These are phyloP conservation scores for Neodiprion lecontei DNA, from an alignment of 1,140 invertebrate genomes.

Conservation along the genomic window DNA sequence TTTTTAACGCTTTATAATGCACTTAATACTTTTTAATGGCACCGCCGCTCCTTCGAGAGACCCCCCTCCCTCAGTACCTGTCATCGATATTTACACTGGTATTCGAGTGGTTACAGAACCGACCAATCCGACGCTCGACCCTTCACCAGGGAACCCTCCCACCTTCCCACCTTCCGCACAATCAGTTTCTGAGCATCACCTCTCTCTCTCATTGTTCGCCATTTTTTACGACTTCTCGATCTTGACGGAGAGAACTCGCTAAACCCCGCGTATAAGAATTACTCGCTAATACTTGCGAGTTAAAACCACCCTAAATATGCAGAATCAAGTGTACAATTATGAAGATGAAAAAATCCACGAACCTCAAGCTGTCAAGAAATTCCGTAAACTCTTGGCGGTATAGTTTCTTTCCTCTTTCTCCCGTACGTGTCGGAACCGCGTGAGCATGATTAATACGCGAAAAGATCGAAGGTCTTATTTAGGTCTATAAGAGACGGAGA, in stretches of 20 bases:
- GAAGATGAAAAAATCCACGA: too few relatives aligned
- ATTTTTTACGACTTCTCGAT: not conserved
- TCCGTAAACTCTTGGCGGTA: too few relatives aligned
- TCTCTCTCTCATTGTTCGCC: not conserved
- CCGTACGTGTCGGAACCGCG: too few relatives aligned
- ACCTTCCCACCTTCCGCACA: not conserved
- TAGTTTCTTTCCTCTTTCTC: too few relatives aligned
- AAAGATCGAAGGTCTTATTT: too few relatives aligned
- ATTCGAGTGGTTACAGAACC: not conserved
- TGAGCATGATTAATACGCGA: too few relatives aligned
- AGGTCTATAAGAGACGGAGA: too few relatives aligned
- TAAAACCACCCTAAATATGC: not conserved
- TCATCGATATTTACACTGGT: constrained; percentile 5
- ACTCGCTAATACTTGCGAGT: not conserved
- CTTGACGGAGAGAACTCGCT: not conserved
- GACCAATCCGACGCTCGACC: not conserved
- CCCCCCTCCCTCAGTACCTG: not conserved
- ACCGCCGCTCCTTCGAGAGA: not conserved
- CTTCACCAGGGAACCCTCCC: not conserved
- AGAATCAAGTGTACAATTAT: not conserved
- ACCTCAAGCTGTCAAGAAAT: too few relatives aligned
- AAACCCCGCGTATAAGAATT: not conserved
- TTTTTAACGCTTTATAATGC: constrained; percentile 38
- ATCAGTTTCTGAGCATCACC: not conserved
- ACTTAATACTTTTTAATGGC: constrained; percentile 15